Conservation (phyloP, 2,888 invertebrate genomes). For the Pristionchus japonicus region DNA sequence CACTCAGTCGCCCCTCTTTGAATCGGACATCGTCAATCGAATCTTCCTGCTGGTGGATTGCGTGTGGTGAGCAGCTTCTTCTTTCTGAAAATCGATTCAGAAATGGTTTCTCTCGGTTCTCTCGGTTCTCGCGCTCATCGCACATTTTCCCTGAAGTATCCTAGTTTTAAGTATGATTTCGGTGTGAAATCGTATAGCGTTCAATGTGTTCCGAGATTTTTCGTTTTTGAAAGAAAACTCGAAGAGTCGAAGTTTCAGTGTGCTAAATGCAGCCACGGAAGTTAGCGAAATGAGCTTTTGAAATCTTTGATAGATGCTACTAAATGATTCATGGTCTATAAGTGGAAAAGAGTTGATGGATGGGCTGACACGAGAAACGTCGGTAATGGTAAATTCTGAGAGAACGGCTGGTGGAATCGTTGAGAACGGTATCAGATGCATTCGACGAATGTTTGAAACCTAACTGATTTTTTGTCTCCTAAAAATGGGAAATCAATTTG, state of each 20-base stretch:
- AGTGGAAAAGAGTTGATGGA: background rate
- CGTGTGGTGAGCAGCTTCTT: conserved; percentile 53
- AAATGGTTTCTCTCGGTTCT: too few species aligned
- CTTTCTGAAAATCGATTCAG: too few species aligned
- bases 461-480: background rate
- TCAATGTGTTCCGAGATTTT: too few species aligned
- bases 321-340: background rate
- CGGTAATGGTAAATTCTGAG: too few species aligned
- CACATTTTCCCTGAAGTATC: too few species aligned
- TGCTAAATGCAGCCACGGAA: background rate
- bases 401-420: background rate
- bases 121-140: too few species aligned
- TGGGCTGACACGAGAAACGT: background rate
- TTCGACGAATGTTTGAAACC: background rate
- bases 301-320: background rate
- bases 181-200: too few species aligned
- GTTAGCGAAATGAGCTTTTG: background rate
- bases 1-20: conserved; percentile 48
- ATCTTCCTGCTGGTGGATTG: conserved; percentile 54
- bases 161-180: too few species aligned
- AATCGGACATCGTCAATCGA: conserved; percentile 49
- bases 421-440: background rate
- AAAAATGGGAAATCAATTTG: background rate
- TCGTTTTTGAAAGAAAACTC: too few species aligned
- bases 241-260: too few species aligned